Base-by-base conservation (phyloP, 2,113 vertebrate species). In the Nothocercus nigrocapillus region DNA sequence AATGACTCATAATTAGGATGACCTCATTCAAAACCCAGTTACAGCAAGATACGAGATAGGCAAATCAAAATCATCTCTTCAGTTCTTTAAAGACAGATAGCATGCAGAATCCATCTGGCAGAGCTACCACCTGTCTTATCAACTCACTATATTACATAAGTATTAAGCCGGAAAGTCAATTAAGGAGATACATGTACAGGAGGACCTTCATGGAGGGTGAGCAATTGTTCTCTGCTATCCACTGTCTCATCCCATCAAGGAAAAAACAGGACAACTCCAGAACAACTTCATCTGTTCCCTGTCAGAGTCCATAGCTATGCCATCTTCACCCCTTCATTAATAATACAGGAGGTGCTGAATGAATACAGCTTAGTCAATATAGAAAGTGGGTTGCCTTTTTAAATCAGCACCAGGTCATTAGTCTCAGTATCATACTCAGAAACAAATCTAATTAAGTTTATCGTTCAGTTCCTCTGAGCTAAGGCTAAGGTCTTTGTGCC, bases 31-130 rank as follows among this genome's bases (percentile, higher is more conserved):
- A 97, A 91, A 82, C 78, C 59, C 72, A 89, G 88, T 74, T 93
- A 85, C 42, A 90, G 82, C 27, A 83, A 93, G 91, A 90, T 20
- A 93, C 40, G 76, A 91, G 82, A 81, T 63, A 94, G 85, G 87
- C 91, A 94, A 93, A 96, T 97, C 91, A 91, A 95, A 97, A 91
- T 94, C 49, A 87, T 94, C 89, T 84, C 75, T 94, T 94, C 82
- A 63, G 42, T 91, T 93, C 87, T 91, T 95, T 88, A 91, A 93
- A 90, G 91, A 95, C 91, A 80, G 79, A 88, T 85, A 94, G 54
- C 78, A 95, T 87, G 75, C 76, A 89, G 63, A 34, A 95, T 38
- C 94, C 91, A 96, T 96, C 93, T 91, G 94, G 94, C 93, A 73
- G 72, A 14, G 2, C 63, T 77, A 85, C 87, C 85, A 96, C 93